Conservation (phyloP, 2,888 invertebrate genomes). For the Tipula confusa region DNA sequence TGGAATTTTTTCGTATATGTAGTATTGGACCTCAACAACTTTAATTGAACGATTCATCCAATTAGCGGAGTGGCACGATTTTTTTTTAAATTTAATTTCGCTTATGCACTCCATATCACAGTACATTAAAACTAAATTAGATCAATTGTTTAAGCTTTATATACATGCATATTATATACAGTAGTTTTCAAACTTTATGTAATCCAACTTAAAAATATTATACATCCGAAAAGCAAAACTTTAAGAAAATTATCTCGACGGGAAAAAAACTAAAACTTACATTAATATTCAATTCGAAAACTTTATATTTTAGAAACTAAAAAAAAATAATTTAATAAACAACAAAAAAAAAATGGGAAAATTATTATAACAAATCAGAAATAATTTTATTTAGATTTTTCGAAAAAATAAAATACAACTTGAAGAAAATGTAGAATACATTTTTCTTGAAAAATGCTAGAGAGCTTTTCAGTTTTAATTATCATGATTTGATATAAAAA, state of each 20-base stretch:
- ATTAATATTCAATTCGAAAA: background rate
- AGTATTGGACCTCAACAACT: too few relatives aligned
- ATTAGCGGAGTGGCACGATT: too few relatives aligned
- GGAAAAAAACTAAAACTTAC: background rate
- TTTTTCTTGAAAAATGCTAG: background rate
- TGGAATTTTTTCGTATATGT: too few relatives aligned
- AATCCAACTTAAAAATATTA: background rate
- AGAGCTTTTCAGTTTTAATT: constrained; percentile 4
- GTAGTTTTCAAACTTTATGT: background rate
- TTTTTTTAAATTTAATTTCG: too few relatives aligned
- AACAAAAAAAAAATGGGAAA: background rate
- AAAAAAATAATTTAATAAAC: background rate
- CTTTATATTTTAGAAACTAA: background rate
- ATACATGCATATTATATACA: too few relatives aligned
- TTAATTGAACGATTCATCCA: too few relatives aligned
- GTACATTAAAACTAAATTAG: too few relatives aligned
- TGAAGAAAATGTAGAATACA: background rate
- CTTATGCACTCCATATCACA: too few relatives aligned
- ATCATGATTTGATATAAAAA: constrained; percentile 21
- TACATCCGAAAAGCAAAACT: background rate
- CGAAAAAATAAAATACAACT: background rate
- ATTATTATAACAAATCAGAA: background rate
- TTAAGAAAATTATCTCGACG: background rate
- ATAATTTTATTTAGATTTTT: constrained; percentile 12
- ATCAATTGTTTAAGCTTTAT: too few relatives aligned